phyloP scores from a whole-genome alignment of 2,113 vertebrate species.

The Percopsis transmontana region DNA sequence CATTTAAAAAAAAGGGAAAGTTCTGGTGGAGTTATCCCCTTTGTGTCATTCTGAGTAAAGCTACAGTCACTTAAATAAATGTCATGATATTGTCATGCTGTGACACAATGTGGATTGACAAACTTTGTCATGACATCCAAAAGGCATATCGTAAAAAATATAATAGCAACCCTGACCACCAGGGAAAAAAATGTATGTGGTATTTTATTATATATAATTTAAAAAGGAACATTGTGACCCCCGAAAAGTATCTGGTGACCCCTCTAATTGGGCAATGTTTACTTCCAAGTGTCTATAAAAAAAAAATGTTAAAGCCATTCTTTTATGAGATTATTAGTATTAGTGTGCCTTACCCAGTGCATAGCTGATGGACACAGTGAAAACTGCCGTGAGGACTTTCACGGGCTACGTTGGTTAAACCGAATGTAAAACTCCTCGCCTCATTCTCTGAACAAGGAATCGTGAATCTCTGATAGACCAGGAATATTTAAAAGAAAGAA shows the following conservation, averaged over 20 bases:
- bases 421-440: conserved; percentile 83
- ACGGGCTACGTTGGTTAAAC: conserved; percentile 84
- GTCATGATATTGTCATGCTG: no score
- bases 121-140: no score
- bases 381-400: conserved; percentile 90
- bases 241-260: no score
- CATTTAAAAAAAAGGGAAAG: not conserved
- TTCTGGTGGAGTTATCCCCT: not conserved
- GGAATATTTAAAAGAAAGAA: not conserved
- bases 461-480: conserved; percentile 79
- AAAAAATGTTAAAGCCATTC: not conserved
- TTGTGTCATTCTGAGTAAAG: not conserved
- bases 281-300: not conserved
- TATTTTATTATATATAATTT: no score
- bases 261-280: no score
- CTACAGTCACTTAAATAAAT: no score
- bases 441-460: conserved; percentile 81
- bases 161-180: no score
- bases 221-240: no score
- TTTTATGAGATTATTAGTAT: not conserved
- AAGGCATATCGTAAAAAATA: no score
- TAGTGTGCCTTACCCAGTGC: conserved; percentile 75
- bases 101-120: no score
- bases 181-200: no score
- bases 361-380: conserved; percentile 87